Conservation (phyloP, 1,140 invertebrate species). For the Leucophenga varia region DNA sequence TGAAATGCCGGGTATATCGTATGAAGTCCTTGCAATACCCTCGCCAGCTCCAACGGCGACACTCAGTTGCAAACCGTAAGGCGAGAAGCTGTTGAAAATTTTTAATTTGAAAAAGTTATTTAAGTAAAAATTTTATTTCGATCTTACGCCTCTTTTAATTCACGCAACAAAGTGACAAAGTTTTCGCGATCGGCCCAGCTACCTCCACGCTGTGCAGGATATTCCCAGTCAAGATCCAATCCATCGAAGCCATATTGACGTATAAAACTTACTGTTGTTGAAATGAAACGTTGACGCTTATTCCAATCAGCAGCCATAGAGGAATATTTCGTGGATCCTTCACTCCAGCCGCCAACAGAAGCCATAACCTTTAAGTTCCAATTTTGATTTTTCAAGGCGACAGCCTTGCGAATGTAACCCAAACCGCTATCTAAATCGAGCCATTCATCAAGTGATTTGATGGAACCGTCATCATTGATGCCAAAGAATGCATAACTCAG, state of each 20-base stretch:
- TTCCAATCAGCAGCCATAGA: slow-evolving; percentile 55
- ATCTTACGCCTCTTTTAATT: slow-evolving; percentile 59
- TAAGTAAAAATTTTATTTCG: too few species aligned
- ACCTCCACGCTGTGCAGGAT: slow-evolving; percentile 61
- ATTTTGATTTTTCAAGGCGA: slow-evolving; percentile 60
- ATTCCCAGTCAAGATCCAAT: slow-evolving; percentile 71
- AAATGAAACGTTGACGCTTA: slow-evolving; percentile 57
- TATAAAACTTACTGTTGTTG: slow-evolving; percentile 59
- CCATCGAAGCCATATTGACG: slow-evolving; percentile 64
- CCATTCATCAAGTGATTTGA: slow-evolving; percentile 62
- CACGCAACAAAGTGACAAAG: slow-evolving; percentile 58
- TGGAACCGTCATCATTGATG: slow-evolving; percentile 50
- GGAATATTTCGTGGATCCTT: slow-evolving; percentile 67
- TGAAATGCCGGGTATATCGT: slow-evolving; percentile 60
- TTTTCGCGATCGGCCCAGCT: slow-evolving; percentile 57
- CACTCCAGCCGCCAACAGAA: slow-evolving; percentile 76
- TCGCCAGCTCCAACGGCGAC: slow-evolving; percentile 65
- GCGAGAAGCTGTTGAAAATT: slow-evolving; percentile 58
- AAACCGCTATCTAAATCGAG: slow-evolving; percentile 60
- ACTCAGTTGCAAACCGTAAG: slow-evolving; percentile 60
- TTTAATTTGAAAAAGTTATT: too few species aligned
- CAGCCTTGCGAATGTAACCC: slow-evolving; percentile 34
- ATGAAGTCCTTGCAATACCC: slow-evolving; percentile 60
- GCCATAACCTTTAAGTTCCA: slow-evolving; percentile 67
- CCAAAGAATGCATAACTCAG: slow-evolving; percentile 71